Evolutionary conservation across 1,140 invertebrate species (phyloP), one percentile per base, ranked within the genome.

Genomic region (Drosophila tropicalis): DNA sequence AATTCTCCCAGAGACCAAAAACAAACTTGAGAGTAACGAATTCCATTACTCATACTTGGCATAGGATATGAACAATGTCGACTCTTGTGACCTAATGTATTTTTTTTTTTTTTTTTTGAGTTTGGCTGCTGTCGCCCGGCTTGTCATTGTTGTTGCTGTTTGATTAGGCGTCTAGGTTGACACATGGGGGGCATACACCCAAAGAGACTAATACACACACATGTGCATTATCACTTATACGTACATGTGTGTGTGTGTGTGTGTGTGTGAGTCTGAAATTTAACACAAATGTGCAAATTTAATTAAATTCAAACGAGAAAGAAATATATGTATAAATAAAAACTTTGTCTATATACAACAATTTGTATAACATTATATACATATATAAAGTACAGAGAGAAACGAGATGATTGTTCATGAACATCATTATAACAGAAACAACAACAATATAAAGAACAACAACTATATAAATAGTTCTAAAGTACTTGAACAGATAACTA

Each of bases 261-360:
- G 83, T 76, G 76, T 82, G 75, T 56, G 86, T 82, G 83, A 72
- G 76, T 82, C 78, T 77, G 72, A 85, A 82, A 86, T 86, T 86
- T 86, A 82, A 86, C 82, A 86, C 79, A 87, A 86, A 86, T 86
- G 82, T 86, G 82, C 82, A 87, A 86, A 86, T 86, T 86, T 86
- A 86, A 86, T 86, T 86, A 87, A 86, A 86, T 86, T 87, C 79
- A 86, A 86, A 86, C 82, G 82, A 87, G 79, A 86, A 86, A 86
- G 81, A 85, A 86, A 86, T 81, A 85, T 85, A 86, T 81, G 76
- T 75, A 67, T 56, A 70, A 19, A 32, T n/a, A 56, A 25, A 56
- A 56, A 56, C 39, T 63, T 68, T 58, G 25, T 40, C 44, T 36
- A 36, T 57, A 76, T 55, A 39, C 66, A 51, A 62, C 71, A 75